These are phyloP conservation scores for Melanotaenia maccullochi DNA, from an alignment of 2,797 vertebrate genomes.

Conservation along the genomic window DNA sequence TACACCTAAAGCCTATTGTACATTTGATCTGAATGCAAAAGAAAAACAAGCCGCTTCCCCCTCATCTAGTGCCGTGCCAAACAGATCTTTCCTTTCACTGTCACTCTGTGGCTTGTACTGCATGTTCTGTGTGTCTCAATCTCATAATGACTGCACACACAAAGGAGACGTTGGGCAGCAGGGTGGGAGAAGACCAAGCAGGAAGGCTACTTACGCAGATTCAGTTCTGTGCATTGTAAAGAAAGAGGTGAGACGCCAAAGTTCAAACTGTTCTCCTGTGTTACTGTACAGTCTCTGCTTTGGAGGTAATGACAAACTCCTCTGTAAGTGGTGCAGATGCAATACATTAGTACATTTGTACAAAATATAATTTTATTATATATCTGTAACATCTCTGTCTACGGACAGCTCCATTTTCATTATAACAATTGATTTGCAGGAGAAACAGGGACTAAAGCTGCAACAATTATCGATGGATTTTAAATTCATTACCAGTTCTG, in stretches of 20 bases:
- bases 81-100: conserved; percentile 52
- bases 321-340: background rate
- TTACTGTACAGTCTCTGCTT: background rate
- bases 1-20: conserved; percentile 57
- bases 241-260: conserved; percentile 12
- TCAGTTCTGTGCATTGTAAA: background rate
- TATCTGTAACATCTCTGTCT: background rate
- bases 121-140: conserved; percentile 11
- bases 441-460: background rate
- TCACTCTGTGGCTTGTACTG: conserved; percentile 30
- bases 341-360: background rate
- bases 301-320: background rate
- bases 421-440: background rate
- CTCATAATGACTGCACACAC: conserved; percentile 23
- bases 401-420: background rate
- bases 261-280: conserved; percentile 3
- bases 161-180: conserved; percentile 9
- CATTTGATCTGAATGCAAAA: conserved; percentile 56
- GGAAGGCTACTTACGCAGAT: conserved; percentile 3
- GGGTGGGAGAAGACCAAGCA: conserved; percentile 26
- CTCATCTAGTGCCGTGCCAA: conserved; percentile 21
- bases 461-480: background rate
- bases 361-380: background rate
- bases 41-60: conserved; percentile 54
- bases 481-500: too few species aligned